Base-by-base conservation (phyloP, 2,113 vertebrate species). In the Oenanthe melanoleuca region DNA sequence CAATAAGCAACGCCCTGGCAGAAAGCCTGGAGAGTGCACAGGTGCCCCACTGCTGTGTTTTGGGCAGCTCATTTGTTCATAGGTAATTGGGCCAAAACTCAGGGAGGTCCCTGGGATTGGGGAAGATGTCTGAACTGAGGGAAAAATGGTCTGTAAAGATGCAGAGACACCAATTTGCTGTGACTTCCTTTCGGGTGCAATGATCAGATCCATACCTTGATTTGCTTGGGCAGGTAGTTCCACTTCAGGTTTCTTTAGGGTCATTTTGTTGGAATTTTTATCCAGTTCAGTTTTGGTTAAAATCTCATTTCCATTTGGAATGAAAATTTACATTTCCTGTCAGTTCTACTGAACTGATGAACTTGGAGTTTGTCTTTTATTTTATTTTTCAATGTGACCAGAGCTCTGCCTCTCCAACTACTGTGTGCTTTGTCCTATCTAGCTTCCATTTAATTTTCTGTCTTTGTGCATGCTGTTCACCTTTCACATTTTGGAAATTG, bases 401-500 rank as follows among this genome's bases (percentile, higher is more conserved):
- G 78, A 38, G 9, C 4, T 2, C 52, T 84, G 40, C n/a, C 40
- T 67, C 44, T 75, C n/a, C 56, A 53, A 70, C 53, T 1, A 5
- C 44, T 81, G 33, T 50, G 7, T 55, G 44, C 8, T 65, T 79
- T 71, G n/a, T 82, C 20, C 49, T 55, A 8, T 28, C 38, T 45
- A 23, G 15, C 23, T 88, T 78, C 57, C 14, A 31, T 64, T 75
- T 82, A 17, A 37, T 89, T 74, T 75, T 65, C 65, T 75, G n/a
- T 37, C 53, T 84, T 44, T 79, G 26, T 74, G n/a, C 25, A 14
- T 72, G 44, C 61, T 75, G 61, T 40, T 85, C 85, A 88, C 63
- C 63, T 80, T 89, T 79, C 61, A 79, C 88, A 56, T 71, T 85
- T 69, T 67, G n/a, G 63, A 94, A 92, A 93, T 86, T 86, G 66